Conservation (phyloP, 2,888 invertebrate genomes). For the Conus canariensis region DNA sequence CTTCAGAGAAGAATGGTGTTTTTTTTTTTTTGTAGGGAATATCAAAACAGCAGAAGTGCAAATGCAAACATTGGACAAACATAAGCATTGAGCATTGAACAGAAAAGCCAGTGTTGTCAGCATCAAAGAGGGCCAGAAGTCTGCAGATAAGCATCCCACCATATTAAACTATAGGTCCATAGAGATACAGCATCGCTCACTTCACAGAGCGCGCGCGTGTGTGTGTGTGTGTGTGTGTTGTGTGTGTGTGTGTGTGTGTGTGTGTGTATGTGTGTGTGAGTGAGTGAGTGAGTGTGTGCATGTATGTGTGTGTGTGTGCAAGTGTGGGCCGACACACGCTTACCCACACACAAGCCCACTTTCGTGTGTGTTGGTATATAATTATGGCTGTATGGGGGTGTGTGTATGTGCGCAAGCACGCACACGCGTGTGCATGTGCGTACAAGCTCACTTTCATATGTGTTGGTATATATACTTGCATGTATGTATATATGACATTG, state of each 20-base stretch:
- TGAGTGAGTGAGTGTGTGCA: neutral
- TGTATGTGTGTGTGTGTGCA: constrained; percentile 5
- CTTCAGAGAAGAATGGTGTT: too few species aligned
- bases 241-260: neutral
- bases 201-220: neutral
- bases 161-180: too few species aligned
- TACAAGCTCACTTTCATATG: neutral
- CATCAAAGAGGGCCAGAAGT: too few species aligned
- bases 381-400: neutral
- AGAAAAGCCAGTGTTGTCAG: too few species aligned
- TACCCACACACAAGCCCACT: too few species aligned
- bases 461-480: neutral
- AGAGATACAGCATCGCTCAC: too few species aligned
- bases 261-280: neutral
- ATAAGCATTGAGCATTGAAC: neutral
- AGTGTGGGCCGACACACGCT: neutral
- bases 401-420: constrained; percentile 25
- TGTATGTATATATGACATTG: neutral
- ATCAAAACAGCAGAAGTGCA: too few species aligned
- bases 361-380: too few species aligned
- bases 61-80: neutral
- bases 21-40: too few species aligned
- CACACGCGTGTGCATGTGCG: neutral
- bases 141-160: too few species aligned
- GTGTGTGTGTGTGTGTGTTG: too few species aligned